A percentile compares a stretch with the other conserved stretches of the same genome.
Conservation (phyloP, 2,888 invertebrate genomes). For the Cerastis leucographa region DNA sequence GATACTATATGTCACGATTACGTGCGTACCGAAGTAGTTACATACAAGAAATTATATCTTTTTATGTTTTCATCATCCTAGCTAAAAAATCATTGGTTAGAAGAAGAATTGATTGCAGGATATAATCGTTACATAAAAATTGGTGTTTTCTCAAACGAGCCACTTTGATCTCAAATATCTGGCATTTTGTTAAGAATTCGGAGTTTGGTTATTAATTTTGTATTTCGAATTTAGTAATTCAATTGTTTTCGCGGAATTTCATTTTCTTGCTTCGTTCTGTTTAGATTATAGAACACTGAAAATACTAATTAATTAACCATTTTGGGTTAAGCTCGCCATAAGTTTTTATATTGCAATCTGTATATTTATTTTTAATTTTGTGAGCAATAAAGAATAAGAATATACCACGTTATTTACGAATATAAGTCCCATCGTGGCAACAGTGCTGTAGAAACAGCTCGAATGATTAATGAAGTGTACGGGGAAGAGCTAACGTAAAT, state of each 20-base stretch:
- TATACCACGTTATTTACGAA: background rate
- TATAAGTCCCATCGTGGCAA: background rate
- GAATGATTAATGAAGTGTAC: background rate
- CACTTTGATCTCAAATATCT: no score
- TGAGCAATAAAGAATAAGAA: no score
- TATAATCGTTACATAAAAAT: background rate
- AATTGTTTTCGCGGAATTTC: no score
- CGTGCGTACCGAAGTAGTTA: conserved; percentile 26
- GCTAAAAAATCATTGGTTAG: background rate
- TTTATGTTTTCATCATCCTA: background rate
- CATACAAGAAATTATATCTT: background rate
- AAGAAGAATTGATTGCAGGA: background rate
- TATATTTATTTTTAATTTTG: no score
- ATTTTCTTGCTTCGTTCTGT: no score
- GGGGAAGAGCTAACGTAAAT: background rate
- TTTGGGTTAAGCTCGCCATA: no score
- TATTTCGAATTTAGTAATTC: background rate
- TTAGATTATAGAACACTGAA: no score
- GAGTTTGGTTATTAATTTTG: background rate
- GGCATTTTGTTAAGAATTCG: background rate
- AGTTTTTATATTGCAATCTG: no score
- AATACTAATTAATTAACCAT: no score
- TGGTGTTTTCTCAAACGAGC: no score
- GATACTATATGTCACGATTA: conserved; percentile 63
- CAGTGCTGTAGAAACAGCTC: background rate